Evolutionary conservation across 2,797 vertebrate genomes (phyloP).

Genomic region (Pangasius larnaudii): DNA sequence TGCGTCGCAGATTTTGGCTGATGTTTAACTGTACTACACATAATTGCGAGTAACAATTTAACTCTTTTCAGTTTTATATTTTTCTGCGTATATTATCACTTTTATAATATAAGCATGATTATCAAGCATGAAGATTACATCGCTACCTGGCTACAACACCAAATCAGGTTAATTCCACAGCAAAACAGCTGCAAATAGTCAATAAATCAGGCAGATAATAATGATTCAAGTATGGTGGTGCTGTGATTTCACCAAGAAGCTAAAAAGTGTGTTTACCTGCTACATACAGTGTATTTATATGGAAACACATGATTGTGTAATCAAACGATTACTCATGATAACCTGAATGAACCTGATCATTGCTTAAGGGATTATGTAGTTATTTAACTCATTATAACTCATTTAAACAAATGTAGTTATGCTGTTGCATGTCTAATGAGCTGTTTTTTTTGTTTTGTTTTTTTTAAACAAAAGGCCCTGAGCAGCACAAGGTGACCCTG

Average conservation of each 20-base stretch:
- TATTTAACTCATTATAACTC: not conserved
- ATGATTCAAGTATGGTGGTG: not conserved
- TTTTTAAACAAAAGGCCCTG: slow-evolving; percentile 20
- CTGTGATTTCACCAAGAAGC: slow-evolving; percentile 4
- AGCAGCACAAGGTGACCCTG: slow-evolving; percentile 36
- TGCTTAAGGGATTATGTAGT: too few relatives aligned
- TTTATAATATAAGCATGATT: not conserved
- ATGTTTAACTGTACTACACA: not conserved
- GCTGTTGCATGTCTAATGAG: not conserved
- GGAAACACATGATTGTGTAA: not conserved
- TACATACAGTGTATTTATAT: not conserved
- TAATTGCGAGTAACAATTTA: not conserved
- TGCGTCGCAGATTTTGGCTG: not conserved
- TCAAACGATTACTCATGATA: not conserved
- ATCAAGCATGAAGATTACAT: not conserved
- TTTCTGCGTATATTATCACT: not conserved
- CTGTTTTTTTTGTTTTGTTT: not conserved
- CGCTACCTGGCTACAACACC: not conserved
- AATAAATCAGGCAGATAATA: not conserved
- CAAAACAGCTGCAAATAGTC: not conserved
- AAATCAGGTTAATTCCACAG: not conserved
- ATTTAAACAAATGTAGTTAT: not conserved
- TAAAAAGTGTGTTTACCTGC: not conserved
- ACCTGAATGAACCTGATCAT: not conserved
- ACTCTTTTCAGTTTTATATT: not conserved